Conservation (phyloP, 2,113 vertebrate species). For the Carollia perspicillata region DNA sequence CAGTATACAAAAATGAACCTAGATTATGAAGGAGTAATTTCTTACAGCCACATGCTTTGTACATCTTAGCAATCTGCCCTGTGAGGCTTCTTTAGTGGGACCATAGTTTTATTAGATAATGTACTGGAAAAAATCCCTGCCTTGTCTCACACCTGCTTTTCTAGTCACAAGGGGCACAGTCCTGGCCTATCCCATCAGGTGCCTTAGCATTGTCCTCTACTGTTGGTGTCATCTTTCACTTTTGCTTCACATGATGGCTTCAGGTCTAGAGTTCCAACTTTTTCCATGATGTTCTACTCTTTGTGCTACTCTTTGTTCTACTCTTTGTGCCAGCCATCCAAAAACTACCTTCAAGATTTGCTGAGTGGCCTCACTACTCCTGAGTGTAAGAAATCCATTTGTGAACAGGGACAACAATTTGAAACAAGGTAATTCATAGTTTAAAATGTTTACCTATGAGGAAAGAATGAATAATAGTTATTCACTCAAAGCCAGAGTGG, state of each 20-base stretch:
- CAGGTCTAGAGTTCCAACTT: neutral
- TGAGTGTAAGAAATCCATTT: neutral
- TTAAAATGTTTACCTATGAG: neutral
- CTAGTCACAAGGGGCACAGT: neutral
- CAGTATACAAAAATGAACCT: neutral
- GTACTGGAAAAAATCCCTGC: neutral
- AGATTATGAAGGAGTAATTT: constrained; percentile 12
- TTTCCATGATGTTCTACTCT: neutral
- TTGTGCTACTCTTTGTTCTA: neutral
- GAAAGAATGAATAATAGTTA: neutral
- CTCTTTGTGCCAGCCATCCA: neutral
- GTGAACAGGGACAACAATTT: neutral
- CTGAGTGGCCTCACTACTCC: neutral
- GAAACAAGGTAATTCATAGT: neutral
- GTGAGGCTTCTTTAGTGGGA: neutral
- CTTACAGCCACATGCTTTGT: constrained; percentile 15
- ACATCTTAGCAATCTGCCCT: neutral
- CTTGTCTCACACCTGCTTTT: neutral
- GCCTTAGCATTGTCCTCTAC: neutral
- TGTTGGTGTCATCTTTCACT: neutral
- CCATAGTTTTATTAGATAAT: constrained; percentile 1
- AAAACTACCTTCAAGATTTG: neutral
- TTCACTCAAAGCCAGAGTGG: neutral
- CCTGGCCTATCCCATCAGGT: neutral
- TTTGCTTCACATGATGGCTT: neutral